Evolutionary conservation across 2,888 invertebrate genomes (phyloP).

Genomic region (Rhingia campestris): DNA sequence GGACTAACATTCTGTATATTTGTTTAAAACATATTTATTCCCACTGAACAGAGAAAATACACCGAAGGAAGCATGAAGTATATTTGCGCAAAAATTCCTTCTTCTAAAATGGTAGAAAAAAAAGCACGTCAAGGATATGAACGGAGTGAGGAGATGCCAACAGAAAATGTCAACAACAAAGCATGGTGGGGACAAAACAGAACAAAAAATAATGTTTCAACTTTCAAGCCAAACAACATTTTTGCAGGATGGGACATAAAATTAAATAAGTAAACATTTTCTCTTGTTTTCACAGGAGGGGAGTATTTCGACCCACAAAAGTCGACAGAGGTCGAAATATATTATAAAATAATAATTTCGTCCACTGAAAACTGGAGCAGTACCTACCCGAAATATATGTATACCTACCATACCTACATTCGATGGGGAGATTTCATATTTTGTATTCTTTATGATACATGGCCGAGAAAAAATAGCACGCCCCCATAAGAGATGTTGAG

Average conservation of each 20-base stretch:
- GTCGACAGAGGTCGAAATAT: slow-evolving; percentile 4
- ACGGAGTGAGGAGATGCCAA: slow-evolving; percentile 14
- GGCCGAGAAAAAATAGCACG: slow-evolving; percentile 9
- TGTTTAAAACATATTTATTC: slow-evolving; percentile 66
- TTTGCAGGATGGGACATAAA: slow-evolving; percentile 40
- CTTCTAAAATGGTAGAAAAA: background rate
- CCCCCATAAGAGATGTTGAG: background rate
- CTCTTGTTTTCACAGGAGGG: slow-evolving; percentile 34
- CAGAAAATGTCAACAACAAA: slow-evolving; percentile 47
- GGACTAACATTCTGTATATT: slow-evolving; percentile 46
- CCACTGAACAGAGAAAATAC: slow-evolving; percentile 1
- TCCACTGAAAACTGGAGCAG: slow-evolving; percentile 17
- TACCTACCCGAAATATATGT: background rate
- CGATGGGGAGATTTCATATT: background rate
- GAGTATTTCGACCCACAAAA: slow-evolving; percentile 4
- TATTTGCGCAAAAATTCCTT: slow-evolving; percentile 49
- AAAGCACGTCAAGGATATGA: background rate
- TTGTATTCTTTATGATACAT: background rate
- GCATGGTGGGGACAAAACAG: slow-evolving; percentile 38
- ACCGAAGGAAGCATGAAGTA: slow-evolving; percentile 13
- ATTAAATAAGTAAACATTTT: slow-evolving; percentile 60
- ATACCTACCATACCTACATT: background rate
- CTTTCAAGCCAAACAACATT: slow-evolving; percentile 37
- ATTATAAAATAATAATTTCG: slow-evolving; percentile 19
- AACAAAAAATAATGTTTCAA: slow-evolving; percentile 47